Conservation (phyloP, 2,113 vertebrate genomes). For the Sorex araneus region DNA sequence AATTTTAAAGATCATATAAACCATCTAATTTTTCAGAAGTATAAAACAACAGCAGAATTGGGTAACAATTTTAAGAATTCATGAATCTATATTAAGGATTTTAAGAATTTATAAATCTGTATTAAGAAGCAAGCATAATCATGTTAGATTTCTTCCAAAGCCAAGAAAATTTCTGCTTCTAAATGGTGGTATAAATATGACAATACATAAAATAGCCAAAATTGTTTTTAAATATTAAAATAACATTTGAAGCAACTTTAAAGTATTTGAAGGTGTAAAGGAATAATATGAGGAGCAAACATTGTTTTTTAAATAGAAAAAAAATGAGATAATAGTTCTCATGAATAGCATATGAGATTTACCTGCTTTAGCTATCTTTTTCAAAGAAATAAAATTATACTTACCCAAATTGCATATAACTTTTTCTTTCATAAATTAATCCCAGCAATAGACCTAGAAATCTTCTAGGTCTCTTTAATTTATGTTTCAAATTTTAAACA, state of each 20-base stretch:
- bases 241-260: too few species aligned
- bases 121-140: slow-evolving; percentile 7
- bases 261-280: slow-evolving; percentile 5
- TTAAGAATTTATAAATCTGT: not conserved
- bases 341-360: too few species aligned
- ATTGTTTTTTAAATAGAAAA: too few species aligned
- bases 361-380: too few species aligned
- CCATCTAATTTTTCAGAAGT: not conserved
- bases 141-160: not conserved
- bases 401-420: not conserved
- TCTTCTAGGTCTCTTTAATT: too few species aligned
- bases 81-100: not conserved
- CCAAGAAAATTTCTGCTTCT: slow-evolving; percentile 25
- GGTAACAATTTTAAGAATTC: not conserved
- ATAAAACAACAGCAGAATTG: not conserved
- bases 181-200: not conserved
- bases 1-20: not conserved
- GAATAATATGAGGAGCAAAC: not conserved
- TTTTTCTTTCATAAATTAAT: not conserved
- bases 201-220: not conserved
- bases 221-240: not conserved
- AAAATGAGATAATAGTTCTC: too few species aligned
- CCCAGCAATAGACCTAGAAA: too few species aligned
- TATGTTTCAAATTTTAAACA: too few species aligned
- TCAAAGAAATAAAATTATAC: too few species aligned